Evolutionary conservation across 2,797 vertebrate genomes (phyloP), one percentile per base, ranked within the genome.

Genomic region (Darevskia mixta): DNA sequence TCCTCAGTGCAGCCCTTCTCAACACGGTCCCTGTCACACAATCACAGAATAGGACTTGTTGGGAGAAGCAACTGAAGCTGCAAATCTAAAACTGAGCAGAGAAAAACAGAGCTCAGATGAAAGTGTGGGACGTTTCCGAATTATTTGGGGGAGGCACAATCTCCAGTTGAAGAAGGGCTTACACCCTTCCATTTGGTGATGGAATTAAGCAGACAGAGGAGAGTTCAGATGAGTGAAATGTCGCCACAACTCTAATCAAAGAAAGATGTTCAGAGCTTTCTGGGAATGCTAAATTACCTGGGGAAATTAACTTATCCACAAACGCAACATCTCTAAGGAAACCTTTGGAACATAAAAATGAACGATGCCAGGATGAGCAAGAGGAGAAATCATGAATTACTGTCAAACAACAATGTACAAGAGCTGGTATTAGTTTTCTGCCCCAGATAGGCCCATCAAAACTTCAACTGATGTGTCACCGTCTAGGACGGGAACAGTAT

Each of bases 271-370:
- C 38, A 49, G 66, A 43, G 49, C 55, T 88, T 79, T 72, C 29
- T 45, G 69, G 82, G 49, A 85, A 64, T 84, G 49, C n/a, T 73
- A 38, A 73, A 79, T 85, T 85, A 79, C 55, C 82, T 64, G 67
- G 45, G 76, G 58, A 88, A 88, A 84, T 73, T 88, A 80, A 84
- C 38, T 73, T 64, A 79, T 45, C 82, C 67, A 79, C 38, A 61
- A 79, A 85, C 79, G 38, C 69, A 85, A 67, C 55, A 69, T 88
- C 75, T 83, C 35, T 8, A n/a, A 85, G 72, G 84, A 82, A 89
- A 86, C 45, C 13, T 66, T 79, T 77, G 58, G 58, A 77, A 86
- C 29, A 82, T 89, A 78, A 86, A 88, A 86, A 81, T 78, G 64
- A 86, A 71, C 18, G 72, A 86, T 82, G 72, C 29, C 15, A 64